Base-by-base conservation (phyloP, 2,113 vertebrate species). In the Chamaea fasciata region DNA sequence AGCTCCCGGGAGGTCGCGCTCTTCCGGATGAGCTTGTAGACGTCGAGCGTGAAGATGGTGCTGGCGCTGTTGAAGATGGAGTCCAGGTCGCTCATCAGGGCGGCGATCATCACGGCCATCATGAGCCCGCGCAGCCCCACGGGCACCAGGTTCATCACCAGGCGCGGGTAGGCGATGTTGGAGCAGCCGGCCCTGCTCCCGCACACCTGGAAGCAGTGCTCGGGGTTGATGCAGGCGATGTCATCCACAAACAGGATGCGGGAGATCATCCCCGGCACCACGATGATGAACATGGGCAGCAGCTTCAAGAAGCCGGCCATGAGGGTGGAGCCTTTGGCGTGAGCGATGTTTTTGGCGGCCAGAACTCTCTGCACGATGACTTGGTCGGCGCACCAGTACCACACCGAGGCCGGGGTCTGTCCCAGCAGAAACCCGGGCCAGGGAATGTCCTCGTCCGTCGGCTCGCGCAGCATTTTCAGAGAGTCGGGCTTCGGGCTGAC, bases 91-190 rank as follows among this genome's bases (percentile, higher is more conserved):
- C 99, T 99, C 99, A 99, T 99, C 33, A 99, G 97, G 16, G 99
- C 99, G 11, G 99, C 99, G 9, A 99, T 99, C 99, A 99, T 99
- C 64, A 99, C 99, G 0, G 99, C 99, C 99, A 99, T 99, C 99
- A 99, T 99, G 78, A 99, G 97, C 62, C 99, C 99, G 21, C 99
- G 98, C 60, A 99, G 98, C 60, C 99, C 99, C 74, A 99, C 98
- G 1, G 99, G 99, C 96, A 99, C 99, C 87, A 99, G 97, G 6
- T 97, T 98, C 99, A 99, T 99, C 76, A 99, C 99, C 96, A 99
- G 97, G 46, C 99, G 99, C 5, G 99, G 99, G 83, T 99, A 99
- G 41, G 99, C 99, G 56, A 99, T 99, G 95, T 99, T 99, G 79
- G 99, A 99, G 96, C 99, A 99, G 59, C 99, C 99, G 1, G 99